Base-by-base conservation (phyloP, 2,797 vertebrate species). In the Alca torda region DNA sequence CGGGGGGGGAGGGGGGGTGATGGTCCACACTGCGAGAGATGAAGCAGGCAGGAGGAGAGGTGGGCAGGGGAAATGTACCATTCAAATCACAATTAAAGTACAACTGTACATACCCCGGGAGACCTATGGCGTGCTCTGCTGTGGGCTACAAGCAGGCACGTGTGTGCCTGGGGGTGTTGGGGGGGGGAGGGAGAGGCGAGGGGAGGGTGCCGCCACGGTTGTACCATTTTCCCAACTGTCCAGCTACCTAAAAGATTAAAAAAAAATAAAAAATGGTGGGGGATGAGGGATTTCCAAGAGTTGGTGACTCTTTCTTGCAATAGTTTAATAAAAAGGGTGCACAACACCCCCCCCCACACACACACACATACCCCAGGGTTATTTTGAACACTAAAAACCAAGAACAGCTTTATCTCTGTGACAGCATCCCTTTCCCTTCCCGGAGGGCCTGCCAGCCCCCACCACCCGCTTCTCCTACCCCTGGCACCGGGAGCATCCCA, bases 21-120 rank as follows among this genome's bases (percentile, higher is more conserved):
- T 96, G 95, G 84, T 64, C 93, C 98, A 95, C 98, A 97, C 97
- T 96, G 97, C 56, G 2, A 89, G 97, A 97, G 96, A 37, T 81
- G 97, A 93, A 97, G 95, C 95, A 96, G 96, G 97, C 91, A 73
- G 93, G 85, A 92, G 89, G 91, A 84, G 75, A 89, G 74, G 50
- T 48, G 77, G 92, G 93, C 90, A 92, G 81, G 91, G 96, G 94
- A 97, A 96, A 96, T 96, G 98, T 98, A 98, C 98, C 98, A 98
- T 97, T 96, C 96, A 91, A 97, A 97, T 93, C 97, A 98, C 97
- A 85, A 96, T 78, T 95, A 93, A 88, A 98, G 96, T 95, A 98
- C 96, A 84, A 79, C 91, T 88, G 97, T 97, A 97, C 97, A 97
- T 93, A 90, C 88, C 96, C 96, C 87, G 11, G 87, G 87, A 95